Base-by-base conservation (phyloP, 2,797 vertebrate genomes). In the Sandelia bainsii region DNA sequence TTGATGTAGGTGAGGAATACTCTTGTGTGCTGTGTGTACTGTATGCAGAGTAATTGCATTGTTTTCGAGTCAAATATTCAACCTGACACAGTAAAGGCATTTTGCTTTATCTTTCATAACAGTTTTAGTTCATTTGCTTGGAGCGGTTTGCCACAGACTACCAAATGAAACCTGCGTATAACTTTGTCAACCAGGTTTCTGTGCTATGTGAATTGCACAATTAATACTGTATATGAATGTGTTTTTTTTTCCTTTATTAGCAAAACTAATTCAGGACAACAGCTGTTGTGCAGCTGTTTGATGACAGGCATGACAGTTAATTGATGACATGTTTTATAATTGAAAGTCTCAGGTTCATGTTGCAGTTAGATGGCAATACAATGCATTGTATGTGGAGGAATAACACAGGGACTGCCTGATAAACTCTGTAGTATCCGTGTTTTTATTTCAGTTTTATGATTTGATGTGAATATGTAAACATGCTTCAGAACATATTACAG, bases 291-390 rank as follows among this genome's bases (percentile, higher is more conserved):
- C n/a, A 52, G 58, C 66, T 69, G 50, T 58, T 45, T 34, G 23
- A 29, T 44, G 16, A n/a, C n/a, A 60, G 49, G 57, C 17, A 8
- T 32, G 40, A 2, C 23, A 22, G 19, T 29, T 39, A 20, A 23
- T 9, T 16, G 29, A 49, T 20, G n/a, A n/a, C n/a, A 19, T 17
- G n/a, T 71, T 63, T 49, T 77, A 37, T 63, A 25, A 69, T 45
- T 40, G 62, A 71, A 46, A 48, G 68, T 82, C 76, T 85, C 80
- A 83, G 82, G 83, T 80, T 81, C 29, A 48, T 14, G 72, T 58
- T 70, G 65, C 48, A 34, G 25, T 50, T 29, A 37, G 69, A 48
- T 42, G 72, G 73, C 34, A 62, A 56, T 54, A 46, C 23, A 57
- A 13, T 77, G 64, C 34, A 45, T 27, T 60, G 57, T 19, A 40